phyloP scores from a whole-genome alignment of 2,888 invertebrate species.

The Acanthopleura granulata region DNA sequence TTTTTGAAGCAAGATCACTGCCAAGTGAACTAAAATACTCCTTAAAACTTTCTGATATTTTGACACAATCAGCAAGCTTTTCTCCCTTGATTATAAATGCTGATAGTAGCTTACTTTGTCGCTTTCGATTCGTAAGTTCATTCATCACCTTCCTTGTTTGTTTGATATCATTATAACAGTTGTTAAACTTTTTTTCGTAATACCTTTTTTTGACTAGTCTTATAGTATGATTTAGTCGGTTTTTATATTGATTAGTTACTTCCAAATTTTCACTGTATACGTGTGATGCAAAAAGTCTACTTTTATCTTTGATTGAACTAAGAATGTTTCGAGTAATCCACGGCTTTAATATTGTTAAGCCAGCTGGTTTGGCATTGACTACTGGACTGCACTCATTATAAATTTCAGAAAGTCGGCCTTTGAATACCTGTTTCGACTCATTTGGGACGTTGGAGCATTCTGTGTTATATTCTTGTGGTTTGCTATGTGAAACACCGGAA shows the following conservation, averaged over 20 bases:
- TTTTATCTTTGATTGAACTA: not conserved
- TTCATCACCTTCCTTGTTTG: not conserved
- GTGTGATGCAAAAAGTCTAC: not conserved
- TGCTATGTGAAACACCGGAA: not conserved
- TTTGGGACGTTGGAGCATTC: not conserved
- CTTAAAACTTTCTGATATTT: no score
- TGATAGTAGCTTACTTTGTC: no score
- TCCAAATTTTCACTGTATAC: not conserved
- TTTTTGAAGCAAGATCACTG: no score
- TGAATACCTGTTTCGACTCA: not conserved
- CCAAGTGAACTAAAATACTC: no score
- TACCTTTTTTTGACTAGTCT: conserved; percentile 3
- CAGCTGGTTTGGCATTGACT: not conserved
- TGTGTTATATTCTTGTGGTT: not conserved
- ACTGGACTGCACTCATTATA: not conserved
- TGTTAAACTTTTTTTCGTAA: not conserved
- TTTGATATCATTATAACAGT: not conserved
- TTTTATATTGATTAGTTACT: not conserved
- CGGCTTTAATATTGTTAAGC: not conserved
- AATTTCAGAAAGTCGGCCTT: not conserved
- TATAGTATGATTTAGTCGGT: not conserved
- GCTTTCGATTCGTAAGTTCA: not conserved
- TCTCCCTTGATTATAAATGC: no score
- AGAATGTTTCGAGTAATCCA: not conserved
- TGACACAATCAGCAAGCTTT: no score